phyloP scores from a whole-genome alignment of 2,888 invertebrate species.

The Gymnocheta viridis region DNA sequence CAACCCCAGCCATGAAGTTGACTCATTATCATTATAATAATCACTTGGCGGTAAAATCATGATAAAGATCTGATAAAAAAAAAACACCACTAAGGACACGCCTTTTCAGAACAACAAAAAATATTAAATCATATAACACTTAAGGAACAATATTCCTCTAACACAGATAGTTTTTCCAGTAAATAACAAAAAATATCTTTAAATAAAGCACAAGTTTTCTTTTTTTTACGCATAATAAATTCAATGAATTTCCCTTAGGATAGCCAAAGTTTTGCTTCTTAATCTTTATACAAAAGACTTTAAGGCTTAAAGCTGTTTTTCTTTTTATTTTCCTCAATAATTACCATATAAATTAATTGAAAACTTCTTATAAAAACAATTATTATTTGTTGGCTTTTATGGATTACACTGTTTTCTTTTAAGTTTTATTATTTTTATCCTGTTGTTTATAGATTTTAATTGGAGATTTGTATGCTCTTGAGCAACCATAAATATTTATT shows the following conservation, averaged over 20 bases:
- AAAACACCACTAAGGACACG: conserved; percentile 54
- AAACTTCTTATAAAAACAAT: conserved; percentile 25
- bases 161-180: not conserved
- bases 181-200: not conserved
- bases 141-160: not conserved
- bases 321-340: conserved; percentile 18
- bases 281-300: not conserved
- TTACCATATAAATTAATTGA: conserved; percentile 59
- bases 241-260: conserved; percentile 29
- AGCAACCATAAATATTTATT: conserved; percentile 64
- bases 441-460: conserved; percentile 35
- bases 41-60: conserved; percentile 69
- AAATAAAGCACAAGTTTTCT: not conserved
- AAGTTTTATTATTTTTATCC: not conserved
- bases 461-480: conserved; percentile 1
- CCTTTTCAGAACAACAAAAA: conserved; percentile 24
- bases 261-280: not conserved
- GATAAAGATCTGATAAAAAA: conserved; percentile 63
- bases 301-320: not conserved
- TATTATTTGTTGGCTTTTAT: not conserved
- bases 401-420: not conserved
- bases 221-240: conserved; percentile 3
- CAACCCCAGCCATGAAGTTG: conserved; percentile 33
- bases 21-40: conserved; percentile 70
- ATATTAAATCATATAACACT: not conserved